A percentile compares a stretch with the other conserved stretches of the same genome.
Evolutionary conservation across 2,797 vertebrate genomes (phyloP).

Genomic region (Rhynchonycteris naso): DNA sequence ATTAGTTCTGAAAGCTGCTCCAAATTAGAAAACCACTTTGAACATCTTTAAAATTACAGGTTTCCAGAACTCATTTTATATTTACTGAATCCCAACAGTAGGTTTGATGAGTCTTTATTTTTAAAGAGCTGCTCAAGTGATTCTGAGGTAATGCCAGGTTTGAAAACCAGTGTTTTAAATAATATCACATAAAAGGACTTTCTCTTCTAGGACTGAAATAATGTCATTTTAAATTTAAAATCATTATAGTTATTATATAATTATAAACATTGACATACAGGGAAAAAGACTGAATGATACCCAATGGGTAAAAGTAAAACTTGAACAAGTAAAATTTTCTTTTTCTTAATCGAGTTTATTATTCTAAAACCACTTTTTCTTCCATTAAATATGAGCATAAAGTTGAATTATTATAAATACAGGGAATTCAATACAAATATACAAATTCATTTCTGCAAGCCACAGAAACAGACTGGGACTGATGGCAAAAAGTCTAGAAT

Average conservation of each 20-base stretch:
- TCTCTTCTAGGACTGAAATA: constrained; percentile 15
- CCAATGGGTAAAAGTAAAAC: constrained; percentile 5
- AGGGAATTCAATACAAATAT: constrained; percentile 52
- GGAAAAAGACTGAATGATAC: neutral
- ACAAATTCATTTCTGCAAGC: constrained; percentile 40
- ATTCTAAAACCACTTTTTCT: constrained; percentile 45
- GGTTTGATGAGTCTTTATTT: neutral
- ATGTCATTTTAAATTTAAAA: constrained; percentile 56
- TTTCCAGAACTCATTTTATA: constrained; percentile 15
- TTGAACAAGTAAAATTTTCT: constrained; percentile 41
- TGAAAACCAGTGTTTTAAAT: constrained; percentile 7
- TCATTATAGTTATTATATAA: constrained; percentile 5
- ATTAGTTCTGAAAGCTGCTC: neutral
- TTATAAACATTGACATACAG: neutral
- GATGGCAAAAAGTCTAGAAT: constrained; percentile 32
- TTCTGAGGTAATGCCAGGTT: neutral
- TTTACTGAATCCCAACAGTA: neutral
- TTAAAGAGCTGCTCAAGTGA: constrained; percentile 3
- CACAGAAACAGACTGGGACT: neutral
- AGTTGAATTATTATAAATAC: constrained; percentile 7
- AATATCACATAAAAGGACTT: neutral
- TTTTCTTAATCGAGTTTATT: constrained; percentile 11
- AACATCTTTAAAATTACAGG: constrained; percentile 50
- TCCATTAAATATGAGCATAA: constrained; percentile 27
- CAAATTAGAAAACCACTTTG: constrained; percentile 14